Conservation (phyloP, 2,888 invertebrate genomes). For the Epistrophe grossulariae region DNA sequence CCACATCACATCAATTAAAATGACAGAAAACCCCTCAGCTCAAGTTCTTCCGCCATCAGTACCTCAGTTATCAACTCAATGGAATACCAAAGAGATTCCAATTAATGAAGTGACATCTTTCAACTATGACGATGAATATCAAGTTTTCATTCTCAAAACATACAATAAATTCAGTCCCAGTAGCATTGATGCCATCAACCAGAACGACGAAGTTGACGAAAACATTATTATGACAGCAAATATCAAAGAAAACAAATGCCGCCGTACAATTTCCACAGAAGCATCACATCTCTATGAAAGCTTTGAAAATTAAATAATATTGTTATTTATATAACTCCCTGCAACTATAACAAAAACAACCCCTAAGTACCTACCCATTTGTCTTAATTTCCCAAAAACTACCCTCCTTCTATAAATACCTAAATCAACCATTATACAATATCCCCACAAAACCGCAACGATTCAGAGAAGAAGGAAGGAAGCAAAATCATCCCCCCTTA, state of each 20-base stretch:
- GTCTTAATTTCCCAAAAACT: conserved; percentile 24
- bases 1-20: conserved; percentile 55
- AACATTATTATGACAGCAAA: conserved; percentile 62
- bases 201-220: conserved; percentile 42
- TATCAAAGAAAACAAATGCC: conserved; percentile 59
- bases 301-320: conserved; percentile 59
- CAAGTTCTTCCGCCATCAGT: conserved; percentile 57
- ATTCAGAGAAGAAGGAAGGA: background rate
- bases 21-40: conserved; percentile 58
- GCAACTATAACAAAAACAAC: conserved; percentile 30
- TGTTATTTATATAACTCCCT: conserved; percentile 28
- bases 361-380: conserved; percentile 28
- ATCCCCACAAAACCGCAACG: background rate
- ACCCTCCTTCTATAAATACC: background rate
- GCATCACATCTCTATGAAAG: conserved; percentile 59
- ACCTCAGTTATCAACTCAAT: conserved; percentile 61
- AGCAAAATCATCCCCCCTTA: conserved; percentile 19
- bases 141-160: conserved; percentile 61
- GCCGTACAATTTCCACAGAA: conserved; percentile 28
- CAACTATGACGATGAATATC: conserved; percentile 68
- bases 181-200: conserved; percentile 40
- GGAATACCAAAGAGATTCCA: conserved; percentile 71
- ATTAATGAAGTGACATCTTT: conserved; percentile 70
- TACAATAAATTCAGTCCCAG: conserved; percentile 24
- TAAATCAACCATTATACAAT: background rate